Conservation (phyloP, 2,888 invertebrate genomes). For the Argyresthia albistria region DNA sequence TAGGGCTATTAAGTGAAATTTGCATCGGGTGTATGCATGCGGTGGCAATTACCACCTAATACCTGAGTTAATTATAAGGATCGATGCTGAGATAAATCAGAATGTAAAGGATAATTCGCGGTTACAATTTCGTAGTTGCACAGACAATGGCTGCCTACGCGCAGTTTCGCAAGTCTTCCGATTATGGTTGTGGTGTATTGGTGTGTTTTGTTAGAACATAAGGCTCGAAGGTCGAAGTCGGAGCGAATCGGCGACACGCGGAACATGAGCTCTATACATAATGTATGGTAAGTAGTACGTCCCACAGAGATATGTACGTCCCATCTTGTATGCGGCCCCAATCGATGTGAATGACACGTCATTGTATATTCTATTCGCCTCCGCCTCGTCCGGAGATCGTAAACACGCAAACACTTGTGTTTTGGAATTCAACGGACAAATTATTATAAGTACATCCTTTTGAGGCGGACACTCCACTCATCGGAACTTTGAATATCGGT, state of each 20-base stretch:
- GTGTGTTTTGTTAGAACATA: no score
- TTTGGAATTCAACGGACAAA: slow-evolving; percentile 46
- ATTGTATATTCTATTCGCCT: slow-evolving; percentile 66
- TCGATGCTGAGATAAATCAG: neutral
- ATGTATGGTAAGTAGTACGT: slow-evolving; percentile 32
- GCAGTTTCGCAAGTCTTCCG: slow-evolving; percentile 15
- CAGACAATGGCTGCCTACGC: slow-evolving; percentile 4
- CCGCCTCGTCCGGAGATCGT: slow-evolving; percentile 52
- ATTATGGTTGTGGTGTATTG: slow-evolving; percentile 4
- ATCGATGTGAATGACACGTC: slow-evolving; percentile 65
- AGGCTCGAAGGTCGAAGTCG: slow-evolving; percentile 27
- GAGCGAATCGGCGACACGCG: slow-evolving; percentile 29
- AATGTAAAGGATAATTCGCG: neutral
- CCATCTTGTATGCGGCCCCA: slow-evolving; percentile 62
- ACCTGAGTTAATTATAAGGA: neutral
- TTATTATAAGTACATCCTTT: slow-evolving; percentile 19
- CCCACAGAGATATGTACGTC: slow-evolving; percentile 15
- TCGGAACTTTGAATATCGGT: no score
- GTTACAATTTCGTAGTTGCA: neutral
- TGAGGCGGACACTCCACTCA: neutral
- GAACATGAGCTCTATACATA: slow-evolving; percentile 47
- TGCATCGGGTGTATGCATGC: neutral
- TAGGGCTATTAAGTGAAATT: neutral
- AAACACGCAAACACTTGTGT: slow-evolving; percentile 61
- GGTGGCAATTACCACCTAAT: neutral